These are phyloP conservation scores for Brachionus calyciflorus DNA, from an alignment of 1,140 invertebrate genomes.

Conservation along the genomic window DNA sequence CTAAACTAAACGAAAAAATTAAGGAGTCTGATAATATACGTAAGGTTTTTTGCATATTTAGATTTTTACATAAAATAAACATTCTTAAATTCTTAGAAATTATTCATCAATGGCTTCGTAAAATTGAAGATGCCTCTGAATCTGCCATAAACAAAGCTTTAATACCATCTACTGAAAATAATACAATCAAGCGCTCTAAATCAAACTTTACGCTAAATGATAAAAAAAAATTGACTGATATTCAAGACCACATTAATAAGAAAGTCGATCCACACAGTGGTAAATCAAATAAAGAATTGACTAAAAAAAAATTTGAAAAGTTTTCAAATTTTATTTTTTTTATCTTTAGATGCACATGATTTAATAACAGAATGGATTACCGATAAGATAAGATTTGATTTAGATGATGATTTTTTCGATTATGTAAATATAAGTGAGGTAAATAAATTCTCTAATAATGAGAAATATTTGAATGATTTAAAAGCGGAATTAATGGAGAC, in stretches of 20 bases:
- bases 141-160: constrained; percentile 18
- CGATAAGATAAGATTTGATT: constrained; percentile 52
- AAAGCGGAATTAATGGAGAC: constrained; percentile 36
- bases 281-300: no score
- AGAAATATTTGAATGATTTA: constrained; percentile 46
- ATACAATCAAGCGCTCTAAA: neutral
- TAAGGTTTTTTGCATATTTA: neutral
- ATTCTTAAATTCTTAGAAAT: neutral
- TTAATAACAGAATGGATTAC: constrained; percentile 54
- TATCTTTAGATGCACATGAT: constrained; percentile 52
- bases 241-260: neutral
- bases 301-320: neutral
- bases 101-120: constrained; percentile 36
- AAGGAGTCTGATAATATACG: constrained; percentile 30
- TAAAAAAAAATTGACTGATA: neutral
- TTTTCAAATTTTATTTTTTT: neutral
- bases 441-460: constrained; percentile 46
- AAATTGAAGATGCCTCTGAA: constrained; percentile 39
- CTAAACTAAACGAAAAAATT: constrained; percentile 38
- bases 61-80: neutral
- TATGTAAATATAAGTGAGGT: neutral
- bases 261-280: constrained; percentile 1
- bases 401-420: constrained; percentile 47
- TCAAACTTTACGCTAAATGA: constrained; percentile 8
- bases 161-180: neutral